These are phyloP conservation scores for Rhabditoides inermis DNA, from an alignment of 2,888 invertebrate genomes.

Conservation along the genomic window DNA sequence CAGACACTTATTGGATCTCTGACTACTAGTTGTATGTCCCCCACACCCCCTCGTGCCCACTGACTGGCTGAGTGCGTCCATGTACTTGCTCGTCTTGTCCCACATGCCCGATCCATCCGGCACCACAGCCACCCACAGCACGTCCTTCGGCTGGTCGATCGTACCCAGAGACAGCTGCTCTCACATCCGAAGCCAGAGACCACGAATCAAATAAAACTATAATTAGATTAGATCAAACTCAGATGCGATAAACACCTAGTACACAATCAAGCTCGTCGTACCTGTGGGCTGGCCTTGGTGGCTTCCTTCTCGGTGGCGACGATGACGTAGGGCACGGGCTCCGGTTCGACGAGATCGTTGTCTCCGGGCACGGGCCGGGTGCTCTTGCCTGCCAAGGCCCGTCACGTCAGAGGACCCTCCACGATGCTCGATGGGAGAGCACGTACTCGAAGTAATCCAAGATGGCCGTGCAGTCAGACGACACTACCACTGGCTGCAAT, in stretches of 20 bases:
- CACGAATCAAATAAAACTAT: too few species aligned
- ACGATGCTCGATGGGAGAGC: too few species aligned
- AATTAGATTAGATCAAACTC: too few species aligned
- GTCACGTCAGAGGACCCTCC: conserved; percentile 92
- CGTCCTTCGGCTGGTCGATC: conserved; percentile 84
- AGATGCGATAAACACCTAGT: too few species aligned
- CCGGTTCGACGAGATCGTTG: conserved; percentile 51
- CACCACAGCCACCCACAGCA: conserved; percentile 85
- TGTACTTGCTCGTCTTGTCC: conserved; percentile 60
- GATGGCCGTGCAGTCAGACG: too few species aligned
- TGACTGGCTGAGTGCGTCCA: conserved; percentile 31
- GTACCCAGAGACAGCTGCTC: conserved; percentile 93
- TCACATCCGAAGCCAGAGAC: conserved; percentile 55
- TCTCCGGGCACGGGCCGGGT: conserved; percentile 13
- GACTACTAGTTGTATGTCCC: too few species aligned
- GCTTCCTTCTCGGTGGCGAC: conserved; percentile 20
- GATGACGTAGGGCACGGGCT: conserved; percentile 56
- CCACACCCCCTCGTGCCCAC: too few species aligned
- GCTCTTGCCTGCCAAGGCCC: conserved; percentile 76
- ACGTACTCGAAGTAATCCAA: too few species aligned
- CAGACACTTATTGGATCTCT: too few species aligned
- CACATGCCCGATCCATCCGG: conserved; percentile 80
- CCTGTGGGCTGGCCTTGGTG: conserved; percentile 16
- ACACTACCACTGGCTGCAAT: too few species aligned
- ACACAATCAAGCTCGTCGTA: too few species aligned